A percentile compares a stretch with the other conserved stretches of the same genome.
Conservation (phyloP, 2,888 invertebrate genomes). For the Hanleya hanleyi region DNA sequence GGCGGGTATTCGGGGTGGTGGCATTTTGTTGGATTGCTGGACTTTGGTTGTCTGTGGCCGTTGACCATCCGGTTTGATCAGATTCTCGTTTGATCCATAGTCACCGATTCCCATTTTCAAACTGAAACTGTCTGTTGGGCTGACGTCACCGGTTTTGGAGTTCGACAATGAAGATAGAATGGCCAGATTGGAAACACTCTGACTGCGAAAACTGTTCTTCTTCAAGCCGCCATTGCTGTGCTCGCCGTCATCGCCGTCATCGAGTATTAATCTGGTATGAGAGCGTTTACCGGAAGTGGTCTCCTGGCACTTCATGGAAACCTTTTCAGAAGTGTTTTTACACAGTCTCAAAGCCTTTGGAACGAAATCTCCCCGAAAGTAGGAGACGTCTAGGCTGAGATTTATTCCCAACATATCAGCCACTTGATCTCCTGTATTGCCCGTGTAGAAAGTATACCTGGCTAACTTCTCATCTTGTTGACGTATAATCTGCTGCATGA, state of each 20-base stretch:
- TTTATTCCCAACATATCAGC: neutral
- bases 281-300: neutral
- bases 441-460: conserved; percentile 3
- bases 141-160: neutral
- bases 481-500: neutral
- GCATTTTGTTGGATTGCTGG: neutral
- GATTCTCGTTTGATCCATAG: neutral
- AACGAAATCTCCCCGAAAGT: conserved; percentile 9
- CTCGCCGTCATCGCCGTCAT: neutral
- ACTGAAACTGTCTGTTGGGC: neutral
- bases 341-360: conserved; percentile 1
- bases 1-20: neutral
- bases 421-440: neutral
- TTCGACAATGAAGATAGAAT: neutral
- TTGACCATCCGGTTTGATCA: neutral
- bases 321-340: conserved; percentile 2
- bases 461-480: conserved; percentile 7
- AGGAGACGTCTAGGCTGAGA: conserved; percentile 3
- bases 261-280: neutral
- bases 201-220: conserved; percentile 2
- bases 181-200: neutral
- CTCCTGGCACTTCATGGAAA: neutral
- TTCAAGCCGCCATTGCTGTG: neutral
- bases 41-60: neutral
- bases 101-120: neutral